These are phyloP conservation scores for Helarctos malayanus DNA, from an alignment of 2,797 vertebrate species.

Conservation along the genomic window DNA sequence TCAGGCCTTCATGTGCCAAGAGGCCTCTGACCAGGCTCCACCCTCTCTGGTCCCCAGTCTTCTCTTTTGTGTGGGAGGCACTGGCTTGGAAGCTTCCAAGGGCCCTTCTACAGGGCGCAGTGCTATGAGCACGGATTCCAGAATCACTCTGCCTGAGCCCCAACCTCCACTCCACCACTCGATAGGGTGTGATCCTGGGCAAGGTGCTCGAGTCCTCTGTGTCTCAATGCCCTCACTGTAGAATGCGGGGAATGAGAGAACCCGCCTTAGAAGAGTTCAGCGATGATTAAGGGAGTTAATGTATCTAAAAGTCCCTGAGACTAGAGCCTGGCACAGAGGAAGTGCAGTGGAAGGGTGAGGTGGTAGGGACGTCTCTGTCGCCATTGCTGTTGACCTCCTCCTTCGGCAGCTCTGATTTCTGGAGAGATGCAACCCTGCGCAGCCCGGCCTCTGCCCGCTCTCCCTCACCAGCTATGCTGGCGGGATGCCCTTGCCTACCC, in stretches of 20 bases:
- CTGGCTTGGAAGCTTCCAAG: neutral
- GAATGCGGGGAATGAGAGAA: neutral
- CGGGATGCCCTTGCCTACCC: neutral
- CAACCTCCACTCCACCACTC: neutral
- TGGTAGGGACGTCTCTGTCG: accelerated
- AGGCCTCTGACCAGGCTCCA: neutral
- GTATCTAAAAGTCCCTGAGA: neutral
- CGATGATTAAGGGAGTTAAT: neutral
- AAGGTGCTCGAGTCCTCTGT: neutral
- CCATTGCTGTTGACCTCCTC: neutral
- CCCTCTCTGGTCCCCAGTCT: neutral
- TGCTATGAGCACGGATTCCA: neutral
- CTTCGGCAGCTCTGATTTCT: constrained; percentile 42
- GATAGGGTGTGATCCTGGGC: neutral
- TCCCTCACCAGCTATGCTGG: neutral
- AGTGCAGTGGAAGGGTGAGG: neutral
- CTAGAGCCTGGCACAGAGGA: neutral
- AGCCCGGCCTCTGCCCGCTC: neutral
- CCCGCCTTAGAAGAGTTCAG: neutral
- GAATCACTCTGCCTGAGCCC: neutral
- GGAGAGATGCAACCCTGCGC: neutral
- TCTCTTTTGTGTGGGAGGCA: neutral
- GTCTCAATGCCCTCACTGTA: neutral
- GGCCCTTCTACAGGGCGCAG: neutral
- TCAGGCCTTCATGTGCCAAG: neutral